Conservation (phyloP, 2,113 vertebrate genomes). For the Myanophis thanlyinensis region DNA sequence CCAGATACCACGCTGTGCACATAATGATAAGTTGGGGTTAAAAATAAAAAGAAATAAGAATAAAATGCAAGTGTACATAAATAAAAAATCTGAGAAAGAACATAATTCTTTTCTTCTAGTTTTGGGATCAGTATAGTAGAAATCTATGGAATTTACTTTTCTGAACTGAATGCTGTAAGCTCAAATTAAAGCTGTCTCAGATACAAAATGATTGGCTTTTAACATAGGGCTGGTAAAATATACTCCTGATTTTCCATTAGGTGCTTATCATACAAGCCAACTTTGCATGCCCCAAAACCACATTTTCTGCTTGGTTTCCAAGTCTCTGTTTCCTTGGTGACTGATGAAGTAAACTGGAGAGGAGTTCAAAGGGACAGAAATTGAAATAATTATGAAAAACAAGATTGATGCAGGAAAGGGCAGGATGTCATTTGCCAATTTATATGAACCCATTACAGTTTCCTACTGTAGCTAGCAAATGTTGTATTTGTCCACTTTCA, state of each 20-base stretch:
- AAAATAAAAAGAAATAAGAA: too few relatives aligned
- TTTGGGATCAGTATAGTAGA: neutral
- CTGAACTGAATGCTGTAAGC: neutral
- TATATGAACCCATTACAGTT: neutral
- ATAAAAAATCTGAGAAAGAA: neutral
- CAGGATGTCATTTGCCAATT: neutral
- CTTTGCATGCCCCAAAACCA: neutral
- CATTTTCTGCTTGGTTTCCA: neutral
- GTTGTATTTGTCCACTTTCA: neutral
- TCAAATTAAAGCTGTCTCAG: neutral
- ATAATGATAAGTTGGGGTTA: too few relatives aligned
- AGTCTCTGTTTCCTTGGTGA: neutral
- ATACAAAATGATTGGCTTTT: neutral
- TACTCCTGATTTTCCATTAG: neutral
- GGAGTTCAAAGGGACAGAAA: slow-evolving; percentile 3
- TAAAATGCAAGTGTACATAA: neutral
- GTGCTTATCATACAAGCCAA: neutral
- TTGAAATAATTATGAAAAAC: neutral
- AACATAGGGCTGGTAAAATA: neutral
- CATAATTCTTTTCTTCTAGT: neutral
- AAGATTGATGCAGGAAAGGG: neutral
- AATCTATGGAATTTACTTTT: neutral
- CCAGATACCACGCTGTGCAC: too few relatives aligned
- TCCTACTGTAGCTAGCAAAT: neutral
- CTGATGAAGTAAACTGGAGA: neutral